Evolutionary conservation across 1,140 invertebrate species (phyloP).

Genomic region (Caerostris darwini): DNA sequence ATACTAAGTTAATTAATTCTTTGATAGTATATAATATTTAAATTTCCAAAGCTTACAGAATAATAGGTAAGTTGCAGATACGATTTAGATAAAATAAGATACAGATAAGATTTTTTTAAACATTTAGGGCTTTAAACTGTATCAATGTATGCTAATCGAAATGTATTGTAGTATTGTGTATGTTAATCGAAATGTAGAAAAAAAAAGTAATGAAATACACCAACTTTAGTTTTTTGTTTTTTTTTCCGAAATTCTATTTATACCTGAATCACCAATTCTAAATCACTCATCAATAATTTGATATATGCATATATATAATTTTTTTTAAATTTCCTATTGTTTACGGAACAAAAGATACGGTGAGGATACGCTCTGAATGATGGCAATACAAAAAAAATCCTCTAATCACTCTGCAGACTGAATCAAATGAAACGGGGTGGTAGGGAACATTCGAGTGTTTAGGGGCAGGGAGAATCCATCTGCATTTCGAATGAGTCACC

Average conservation of each 20-base stretch:
- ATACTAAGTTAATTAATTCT: no score
- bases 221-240: background rate
- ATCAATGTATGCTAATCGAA: no score
- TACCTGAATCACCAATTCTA: background rate
- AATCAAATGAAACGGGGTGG: background rate
- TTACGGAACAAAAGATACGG: background rate
- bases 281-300: background rate
- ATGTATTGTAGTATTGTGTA: no score
- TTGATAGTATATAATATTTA: no score
- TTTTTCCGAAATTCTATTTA: background rate
- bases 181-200: no score
- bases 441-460: background rate
- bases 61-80: no score
- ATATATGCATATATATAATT: background rate
- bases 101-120: background rate
- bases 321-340: background rate
- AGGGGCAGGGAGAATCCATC: background rate
- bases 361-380: background rate
- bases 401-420: background rate
- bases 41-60: no score
- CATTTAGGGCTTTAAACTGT: no score
- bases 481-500: slow-evolving; percentile 27
- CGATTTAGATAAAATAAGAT: no score
- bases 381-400: background rate
- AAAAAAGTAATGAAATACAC: background rate